These are phyloP conservation scores for Anabacerthia variegaticeps DNA, from an alignment of 2,797 vertebrate species.

Conservation along the genomic window DNA sequence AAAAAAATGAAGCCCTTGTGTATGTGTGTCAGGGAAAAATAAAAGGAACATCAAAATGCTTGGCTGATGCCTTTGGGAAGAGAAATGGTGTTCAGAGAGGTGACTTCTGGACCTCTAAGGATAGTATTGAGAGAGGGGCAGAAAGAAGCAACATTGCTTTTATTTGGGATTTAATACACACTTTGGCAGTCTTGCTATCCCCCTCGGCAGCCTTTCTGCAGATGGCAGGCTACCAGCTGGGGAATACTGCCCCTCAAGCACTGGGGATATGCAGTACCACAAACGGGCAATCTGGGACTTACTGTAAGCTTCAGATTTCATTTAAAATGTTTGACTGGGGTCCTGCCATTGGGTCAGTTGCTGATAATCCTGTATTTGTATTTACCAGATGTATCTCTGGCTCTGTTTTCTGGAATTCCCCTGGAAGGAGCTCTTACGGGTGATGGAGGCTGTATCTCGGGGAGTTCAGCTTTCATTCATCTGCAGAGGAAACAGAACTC, in stretches of 20 bases:
- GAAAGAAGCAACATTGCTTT: not conserved
- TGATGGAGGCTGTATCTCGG: not conserved
- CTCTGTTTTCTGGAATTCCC: conserved; percentile 29
- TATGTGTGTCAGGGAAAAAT: not conserved
- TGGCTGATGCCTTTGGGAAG: not conserved
- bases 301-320: not conserved
- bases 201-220: not conserved
- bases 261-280: not conserved
- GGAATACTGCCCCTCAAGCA: not conserved
- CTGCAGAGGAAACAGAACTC: conserved; percentile 8
- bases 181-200: not conserved
- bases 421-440: not conserved
- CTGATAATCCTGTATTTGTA: conserved; percentile 1
- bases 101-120: not conserved
- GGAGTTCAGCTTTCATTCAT: not conserved
- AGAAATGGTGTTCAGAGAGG: not conserved
- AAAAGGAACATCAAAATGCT: not conserved
- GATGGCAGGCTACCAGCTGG: not conserved
- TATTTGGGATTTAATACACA: conserved; percentile 3
- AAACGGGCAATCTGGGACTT: not conserved
- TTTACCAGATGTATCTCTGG: conserved; percentile 4
- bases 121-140: not conserved
- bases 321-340: not conserved
- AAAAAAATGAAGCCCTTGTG: not conserved
- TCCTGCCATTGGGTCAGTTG: not conserved